Evolutionary conservation across 2,888 invertebrate species (phyloP), one percentile per base, ranked within the genome.

Genomic region (Melangyna quadrimaculata): DNA sequence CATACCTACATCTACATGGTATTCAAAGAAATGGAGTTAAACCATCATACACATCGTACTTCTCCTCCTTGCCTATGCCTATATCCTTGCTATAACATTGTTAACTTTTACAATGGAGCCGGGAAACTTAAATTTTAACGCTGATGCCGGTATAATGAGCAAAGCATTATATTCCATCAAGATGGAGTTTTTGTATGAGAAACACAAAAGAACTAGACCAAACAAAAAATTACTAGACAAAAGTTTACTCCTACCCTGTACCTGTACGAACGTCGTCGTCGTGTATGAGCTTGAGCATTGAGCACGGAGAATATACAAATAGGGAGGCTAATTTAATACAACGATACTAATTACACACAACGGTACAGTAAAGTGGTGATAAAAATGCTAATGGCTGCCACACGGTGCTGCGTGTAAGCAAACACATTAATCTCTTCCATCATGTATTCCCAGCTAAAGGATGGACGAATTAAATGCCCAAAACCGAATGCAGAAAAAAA

Each of bases 341-440:
- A 86, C 69, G 63, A 45, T 59, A 78, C 86, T 86, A 86, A 86
- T 86, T 86, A 86, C 81, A 78, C 86, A 77, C 86, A 78, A 59
- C 70, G 78, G 81, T 78, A 74, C 73, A 77, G 48, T 78, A 81
- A 80, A 86, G 70, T 78, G 86, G 86, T 81, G 86, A 86, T 86
- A 78, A 86, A 86, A 86, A 86, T 81, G 86, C 77, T 86, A 86
- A 86, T 86, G 73, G 70, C 81, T 78, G 73, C 65, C 77, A 45
- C 81, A 86, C 69, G 72, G 51, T 80, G 75, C 72, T 63, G 48
- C 40, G 75, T 73, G 70, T 70, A 69, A 77, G 59, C 63, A 77
- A 81, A 65, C 77, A 78, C 86, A 86, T 86, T 77, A 70, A 81
- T 81, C 77, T 86, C 67, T 71, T 51, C 69, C 81, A 86, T 81